These are phyloP conservation scores for Germaria angustata DNA, from an alignment of 2,888 invertebrate species.

Conservation along the genomic window DNA sequence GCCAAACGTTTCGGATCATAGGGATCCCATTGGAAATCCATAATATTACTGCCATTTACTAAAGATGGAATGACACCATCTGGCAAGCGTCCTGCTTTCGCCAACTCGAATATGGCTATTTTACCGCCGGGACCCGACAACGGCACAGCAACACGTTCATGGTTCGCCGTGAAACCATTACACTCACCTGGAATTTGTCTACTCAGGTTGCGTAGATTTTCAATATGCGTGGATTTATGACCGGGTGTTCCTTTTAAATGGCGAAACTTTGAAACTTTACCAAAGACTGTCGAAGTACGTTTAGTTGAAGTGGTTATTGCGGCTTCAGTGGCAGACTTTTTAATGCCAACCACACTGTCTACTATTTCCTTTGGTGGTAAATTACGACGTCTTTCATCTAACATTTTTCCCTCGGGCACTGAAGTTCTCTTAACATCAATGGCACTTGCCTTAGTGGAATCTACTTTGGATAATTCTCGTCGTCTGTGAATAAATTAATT, in stretches of 20 bases:
- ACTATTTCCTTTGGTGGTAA: constrained; percentile 49
- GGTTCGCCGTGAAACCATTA: constrained; percentile 95
- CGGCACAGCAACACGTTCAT: constrained; percentile 92
- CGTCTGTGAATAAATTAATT: constrained; percentile 80
- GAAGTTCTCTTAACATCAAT: constrained; percentile 77
- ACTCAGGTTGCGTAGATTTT: constrained; percentile 94
- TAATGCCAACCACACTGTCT: constrained; percentile 75
- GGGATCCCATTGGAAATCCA: constrained; percentile 98
- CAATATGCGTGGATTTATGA: constrained; percentile 94
- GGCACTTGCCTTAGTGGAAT: constrained; percentile 72
- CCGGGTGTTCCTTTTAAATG: constrained; percentile 94
- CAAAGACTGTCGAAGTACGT: constrained; percentile 92
- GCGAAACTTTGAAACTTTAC: constrained; percentile 94
- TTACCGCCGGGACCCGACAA: constrained; percentile 94
- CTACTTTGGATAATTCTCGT: constrained; percentile 82
- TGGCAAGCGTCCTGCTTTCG: constrained; percentile 87
- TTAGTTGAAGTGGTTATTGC: constrained; percentile 84
- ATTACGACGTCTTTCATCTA: constrained; percentile 76
- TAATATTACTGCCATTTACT: constrained; percentile 92
- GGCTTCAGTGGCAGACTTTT: constrained; percentile 80
- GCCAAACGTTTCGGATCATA: constrained; percentile 89
- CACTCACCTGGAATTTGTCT: constrained; percentile 96
- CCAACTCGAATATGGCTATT: constrained; percentile 91
- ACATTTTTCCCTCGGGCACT: constrained; percentile 76
- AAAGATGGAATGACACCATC: constrained; percentile 92